Conservation (phyloP, 2,113 vertebrate genomes). For the Thamnaconus septentrionalis region DNA sequence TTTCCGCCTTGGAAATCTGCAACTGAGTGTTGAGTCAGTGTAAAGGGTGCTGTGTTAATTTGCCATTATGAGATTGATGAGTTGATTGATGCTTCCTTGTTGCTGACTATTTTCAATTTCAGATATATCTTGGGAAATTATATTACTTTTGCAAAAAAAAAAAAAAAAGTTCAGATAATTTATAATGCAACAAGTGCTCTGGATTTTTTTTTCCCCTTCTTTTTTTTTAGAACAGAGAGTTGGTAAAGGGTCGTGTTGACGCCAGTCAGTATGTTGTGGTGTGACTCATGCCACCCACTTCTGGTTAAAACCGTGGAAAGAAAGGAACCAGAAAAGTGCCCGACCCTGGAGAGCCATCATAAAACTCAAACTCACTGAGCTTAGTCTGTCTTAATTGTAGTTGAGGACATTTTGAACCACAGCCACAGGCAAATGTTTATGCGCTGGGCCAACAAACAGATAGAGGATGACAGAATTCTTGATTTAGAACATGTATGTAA, state of each 20-base stretch:
- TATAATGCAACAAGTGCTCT: too few species aligned
- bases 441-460: slow-evolving; percentile 22
- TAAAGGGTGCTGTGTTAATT: too few species aligned
- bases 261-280: slow-evolving; percentile 27
- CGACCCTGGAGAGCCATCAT: slow-evolving; percentile 52
- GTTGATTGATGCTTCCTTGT: too few species aligned
- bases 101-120: too few species aligned
- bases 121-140: too few species aligned
- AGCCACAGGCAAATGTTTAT: slow-evolving; percentile 21
- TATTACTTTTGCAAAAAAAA: too few species aligned
- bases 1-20: too few species aligned
- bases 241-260: not conserved
- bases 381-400: slow-evolving; percentile 29
- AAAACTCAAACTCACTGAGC: slow-evolving; percentile 34
- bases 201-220: too few species aligned
- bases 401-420: slow-evolving; percentile 37
- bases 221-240: not conserved
- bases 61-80: too few species aligned
- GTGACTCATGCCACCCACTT: slow-evolving; percentile 52
- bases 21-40: too few species aligned
- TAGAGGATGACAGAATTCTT: slow-evolving; percentile 14
- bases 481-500: slow-evolving; percentile 6
- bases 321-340: slow-evolving; percentile 46
- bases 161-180: too few species aligned
- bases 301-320: slow-evolving; percentile 41